phyloP scores from a whole-genome alignment of 1,140 invertebrate genomes.

The Drosophila kikkawai region DNA sequence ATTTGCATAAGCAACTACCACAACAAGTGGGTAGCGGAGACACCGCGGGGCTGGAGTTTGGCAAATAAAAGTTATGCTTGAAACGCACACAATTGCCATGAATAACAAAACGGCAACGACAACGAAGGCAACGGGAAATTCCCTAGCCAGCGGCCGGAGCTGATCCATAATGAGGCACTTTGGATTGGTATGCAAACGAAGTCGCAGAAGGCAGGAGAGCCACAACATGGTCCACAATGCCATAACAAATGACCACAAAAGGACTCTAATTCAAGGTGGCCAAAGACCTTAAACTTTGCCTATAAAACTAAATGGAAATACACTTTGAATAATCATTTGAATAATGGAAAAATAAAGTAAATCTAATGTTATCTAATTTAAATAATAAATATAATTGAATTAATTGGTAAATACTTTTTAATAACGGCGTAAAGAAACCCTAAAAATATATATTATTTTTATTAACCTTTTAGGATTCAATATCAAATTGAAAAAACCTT shows the following conservation, averaged over 20 bases:
- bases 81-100: slow-evolving; percentile 71
- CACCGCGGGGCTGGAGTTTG: slow-evolving; percentile 6
- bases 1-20: slow-evolving; percentile 54
- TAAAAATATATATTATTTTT: background rate
- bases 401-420: background rate
- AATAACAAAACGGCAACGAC: slow-evolving; percentile 52
- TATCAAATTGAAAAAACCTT: background rate
- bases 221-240: slow-evolving; percentile 11
- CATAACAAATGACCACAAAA: slow-evolving; percentile 19
- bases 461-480: background rate
- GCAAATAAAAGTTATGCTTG: slow-evolving; percentile 72
- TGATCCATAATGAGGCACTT: slow-evolving; percentile 62
- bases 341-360: background rate
- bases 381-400: background rate
- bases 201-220: slow-evolving; percentile 16
- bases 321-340: background rate
- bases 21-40: slow-evolving; percentile 31
- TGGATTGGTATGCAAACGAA: slow-evolving; percentile 64
- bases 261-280: slow-evolving; percentile 6
- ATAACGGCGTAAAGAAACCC: no score
- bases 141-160: slow-evolving; percentile 16
- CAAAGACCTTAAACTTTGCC: background rate
- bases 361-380: no score
- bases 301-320: background rate
- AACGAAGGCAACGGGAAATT: slow-evolving; percentile 17